A percentile compares a stretch with the other conserved stretches of the same genome.
Evolutionary conservation across 2,797 vertebrate genomes (phyloP).

Genomic region (Alfaro cultratus): DNA sequence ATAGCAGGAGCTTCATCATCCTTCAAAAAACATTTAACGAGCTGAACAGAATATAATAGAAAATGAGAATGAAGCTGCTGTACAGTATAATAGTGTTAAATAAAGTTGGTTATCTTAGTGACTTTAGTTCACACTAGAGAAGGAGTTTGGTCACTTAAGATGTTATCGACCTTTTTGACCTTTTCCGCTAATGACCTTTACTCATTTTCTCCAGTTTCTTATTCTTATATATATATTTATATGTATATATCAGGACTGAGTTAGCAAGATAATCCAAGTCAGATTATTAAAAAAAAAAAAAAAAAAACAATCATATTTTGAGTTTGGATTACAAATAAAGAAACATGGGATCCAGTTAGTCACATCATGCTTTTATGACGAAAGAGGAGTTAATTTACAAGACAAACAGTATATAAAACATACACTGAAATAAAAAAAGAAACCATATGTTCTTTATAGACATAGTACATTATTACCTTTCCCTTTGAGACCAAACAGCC

Average conservation of each 20-base stretch:
- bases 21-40: not conserved
- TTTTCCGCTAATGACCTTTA: not conserved
- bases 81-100: not conserved
- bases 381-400: slow-evolving; percentile 78
- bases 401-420: slow-evolving; percentile 85
- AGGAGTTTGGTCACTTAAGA: not conserved
- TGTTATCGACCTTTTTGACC: not conserved
- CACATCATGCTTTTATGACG: slow-evolving; percentile 86
- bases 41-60: not conserved
- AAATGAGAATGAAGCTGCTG: not conserved
- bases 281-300: not conserved
- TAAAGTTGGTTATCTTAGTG: not conserved
- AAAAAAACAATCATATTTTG: not conserved
- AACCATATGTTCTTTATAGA: slow-evolving; percentile 61
- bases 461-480: slow-evolving; percentile 68
- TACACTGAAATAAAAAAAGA: slow-evolving; percentile 76
- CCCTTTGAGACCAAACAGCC: slow-evolving; percentile 67
- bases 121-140: not conserved
- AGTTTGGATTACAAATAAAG: slow-evolving; percentile 27
- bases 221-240: too few species aligned
- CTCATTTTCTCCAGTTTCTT: too few species aligned
- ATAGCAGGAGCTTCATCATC: not conserved
- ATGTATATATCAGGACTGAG: not conserved
- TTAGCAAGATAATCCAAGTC: not conserved
- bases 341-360: slow-evolving; percentile 56